Percentiles rank a stretch among this genome's conserved stretches.
Evolutionary conservation across 2,113 vertebrate genomes (phyloP).

Genomic region (Rhipidura dahli): DNA sequence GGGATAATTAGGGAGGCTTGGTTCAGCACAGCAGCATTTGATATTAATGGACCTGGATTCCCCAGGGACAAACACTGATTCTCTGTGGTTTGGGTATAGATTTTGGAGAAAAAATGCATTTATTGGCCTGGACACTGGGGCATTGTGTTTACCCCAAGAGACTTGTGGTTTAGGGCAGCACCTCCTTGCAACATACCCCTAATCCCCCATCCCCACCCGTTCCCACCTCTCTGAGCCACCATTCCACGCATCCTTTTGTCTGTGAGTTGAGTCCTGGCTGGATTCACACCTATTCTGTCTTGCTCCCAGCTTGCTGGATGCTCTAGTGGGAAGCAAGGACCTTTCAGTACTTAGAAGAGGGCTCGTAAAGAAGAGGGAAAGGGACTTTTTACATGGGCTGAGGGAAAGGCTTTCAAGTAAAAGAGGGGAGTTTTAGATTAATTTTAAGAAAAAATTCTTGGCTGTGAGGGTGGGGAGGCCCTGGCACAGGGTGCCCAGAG

Average conservation of each 20-base stretch:
- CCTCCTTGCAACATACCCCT: background rate
- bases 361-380: background rate
- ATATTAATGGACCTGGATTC: background rate
- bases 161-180: fast-evolving
- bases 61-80: background rate
- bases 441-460: background rate
- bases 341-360: background rate
- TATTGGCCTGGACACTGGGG: background rate
- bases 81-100: background rate
- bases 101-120: background rate
- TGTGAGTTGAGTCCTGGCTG: background rate
- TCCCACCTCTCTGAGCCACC: background rate
- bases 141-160: background rate
- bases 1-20: background rate
- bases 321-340: background rate
- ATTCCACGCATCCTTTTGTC: background rate
- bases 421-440: background rate
- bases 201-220: background rate
- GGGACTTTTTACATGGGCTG: background rate
- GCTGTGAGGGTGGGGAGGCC: fast-evolving
- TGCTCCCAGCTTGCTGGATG: background rate
- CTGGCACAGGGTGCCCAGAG: background rate
- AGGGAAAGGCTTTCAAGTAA: background rate
- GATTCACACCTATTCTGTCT: background rate
- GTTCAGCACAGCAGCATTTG: background rate